Evolutionary conservation across 2,888 invertebrate species (phyloP).

Genomic region (Sclerodermus sp.): DNA sequence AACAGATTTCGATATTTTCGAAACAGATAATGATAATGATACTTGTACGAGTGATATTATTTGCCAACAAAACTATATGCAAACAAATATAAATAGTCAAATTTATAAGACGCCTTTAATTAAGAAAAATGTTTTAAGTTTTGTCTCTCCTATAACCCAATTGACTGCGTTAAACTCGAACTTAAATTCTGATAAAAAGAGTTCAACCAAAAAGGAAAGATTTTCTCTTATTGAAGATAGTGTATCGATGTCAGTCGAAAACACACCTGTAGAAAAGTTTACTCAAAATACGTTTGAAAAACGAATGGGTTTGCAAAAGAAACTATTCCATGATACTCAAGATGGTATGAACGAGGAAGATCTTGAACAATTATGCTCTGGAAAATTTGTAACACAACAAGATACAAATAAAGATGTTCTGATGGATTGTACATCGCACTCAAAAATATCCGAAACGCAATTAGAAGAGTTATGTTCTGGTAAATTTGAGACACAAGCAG

Average conservation of each 20-base stretch:
- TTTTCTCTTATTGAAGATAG: constrained; percentile 4
- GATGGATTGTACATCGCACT: constrained; percentile 8
- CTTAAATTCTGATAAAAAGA: constrained; percentile 24
- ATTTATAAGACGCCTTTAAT: constrained; percentile 35
- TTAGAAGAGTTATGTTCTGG: constrained; percentile 61
- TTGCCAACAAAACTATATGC: constrained; percentile 16
- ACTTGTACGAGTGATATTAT: constrained; percentile 22
- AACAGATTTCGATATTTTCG: constrained; percentile 35
- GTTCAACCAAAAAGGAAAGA: constrained; percentile 7
- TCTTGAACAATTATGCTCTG: constrained; percentile 63
- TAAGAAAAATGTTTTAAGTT: constrained; percentile 39
- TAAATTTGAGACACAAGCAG: constrained; percentile 57
- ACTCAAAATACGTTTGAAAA: constrained; percentile 18
- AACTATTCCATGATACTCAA: constrained; percentile 51
- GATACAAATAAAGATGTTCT: constrained; percentile 6
- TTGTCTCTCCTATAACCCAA: constrained; percentile 59
- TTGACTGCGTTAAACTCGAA: constrained; percentile 48
- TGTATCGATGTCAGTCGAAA: constrained; percentile 10
- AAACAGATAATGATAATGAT: constrained; percentile 21
- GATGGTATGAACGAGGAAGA: constrained; percentile 58
- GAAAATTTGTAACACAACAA: constrained; percentile 36
- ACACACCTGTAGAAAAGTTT: constrained; percentile 15
- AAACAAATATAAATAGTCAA: constrained; percentile 20
- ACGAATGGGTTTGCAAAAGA: constrained; percentile 47
- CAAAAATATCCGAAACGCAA: constrained; percentile 37